Percentiles rank a stretch among this genome's conserved stretches.
These are phyloP conservation scores for Anolis apletophallus DNA, from an alignment of 2,797 vertebrate genomes.

Conservation along the genomic window DNA sequence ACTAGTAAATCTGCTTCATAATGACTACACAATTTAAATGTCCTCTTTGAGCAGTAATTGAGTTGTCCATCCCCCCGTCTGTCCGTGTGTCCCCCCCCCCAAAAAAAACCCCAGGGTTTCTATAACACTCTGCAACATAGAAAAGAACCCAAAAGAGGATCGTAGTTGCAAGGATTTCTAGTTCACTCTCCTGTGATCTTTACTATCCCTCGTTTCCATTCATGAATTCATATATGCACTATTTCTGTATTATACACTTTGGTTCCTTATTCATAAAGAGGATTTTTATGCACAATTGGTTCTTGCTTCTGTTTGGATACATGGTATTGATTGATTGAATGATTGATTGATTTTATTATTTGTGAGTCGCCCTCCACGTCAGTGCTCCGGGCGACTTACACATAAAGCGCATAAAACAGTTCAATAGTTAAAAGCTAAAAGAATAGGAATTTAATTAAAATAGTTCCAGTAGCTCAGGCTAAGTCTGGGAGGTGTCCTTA, in stretches of 20 bases:
- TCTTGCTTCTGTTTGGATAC: background rate
- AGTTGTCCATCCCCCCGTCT: too few species aligned
- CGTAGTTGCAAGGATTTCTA: background rate
- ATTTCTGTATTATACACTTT: background rate
- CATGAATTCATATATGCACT: background rate
- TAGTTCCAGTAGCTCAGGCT: too few species aligned
- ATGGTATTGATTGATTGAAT: too few species aligned
- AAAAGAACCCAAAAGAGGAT: constrained; percentile 6
- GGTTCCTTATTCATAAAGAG: constrained; percentile 12
- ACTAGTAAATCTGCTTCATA: background rate
- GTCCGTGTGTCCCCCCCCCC: too few species aligned
- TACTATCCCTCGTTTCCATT: background rate
- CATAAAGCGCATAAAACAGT: too few species aligned
- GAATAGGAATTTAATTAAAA: too few species aligned
- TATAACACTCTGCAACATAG: constrained; percentile 24
- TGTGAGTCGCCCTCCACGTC: too few species aligned
- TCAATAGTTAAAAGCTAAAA: too few species aligned
- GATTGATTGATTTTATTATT: too few species aligned
- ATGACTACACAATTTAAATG: background rate
- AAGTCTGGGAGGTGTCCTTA: too few species aligned
- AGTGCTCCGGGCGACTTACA: too few species aligned
- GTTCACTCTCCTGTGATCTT: background rate
- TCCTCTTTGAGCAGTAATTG: background rate
- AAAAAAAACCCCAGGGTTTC: background rate
- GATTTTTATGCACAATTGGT: accelerated